Percentiles rank a stretch among this genome's conserved stretches.
Conservation (phyloP, 1,140 invertebrate genomes). For the Drosophila truncata region DNA sequence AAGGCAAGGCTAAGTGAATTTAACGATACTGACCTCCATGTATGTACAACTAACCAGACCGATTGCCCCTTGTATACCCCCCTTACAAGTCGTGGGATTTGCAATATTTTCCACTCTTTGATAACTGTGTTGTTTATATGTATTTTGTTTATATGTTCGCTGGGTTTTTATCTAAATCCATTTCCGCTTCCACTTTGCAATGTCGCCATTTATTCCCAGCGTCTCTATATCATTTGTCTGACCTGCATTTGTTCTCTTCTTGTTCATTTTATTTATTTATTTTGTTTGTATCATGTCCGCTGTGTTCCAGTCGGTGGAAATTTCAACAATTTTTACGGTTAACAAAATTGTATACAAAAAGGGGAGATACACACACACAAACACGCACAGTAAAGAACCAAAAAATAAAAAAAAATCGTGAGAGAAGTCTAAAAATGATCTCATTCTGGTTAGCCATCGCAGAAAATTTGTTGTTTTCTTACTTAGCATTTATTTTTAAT, state of each 20-base stretch:
- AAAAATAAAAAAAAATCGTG: too few species aligned
- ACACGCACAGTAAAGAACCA: constrained; percentile 8
- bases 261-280: neutral
- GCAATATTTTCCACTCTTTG: constrained; percentile 11
- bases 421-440: constrained; percentile 43
- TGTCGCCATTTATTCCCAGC: constrained; percentile 25
- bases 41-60: constrained; percentile 22
- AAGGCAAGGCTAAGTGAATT: constrained; percentile 32
- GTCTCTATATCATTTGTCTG: constrained; percentile 27
- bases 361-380: neutral
- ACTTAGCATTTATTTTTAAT: constrained; percentile 10
- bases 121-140: constrained; percentile 24
- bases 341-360: constrained; percentile 50
- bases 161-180: constrained; percentile 30
- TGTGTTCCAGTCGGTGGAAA: constrained; percentile 39
- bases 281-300: constrained; percentile 26
- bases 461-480: constrained; percentile 24
- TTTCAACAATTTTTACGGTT: constrained; percentile 35
- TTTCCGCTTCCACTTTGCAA: constrained; percentile 28
- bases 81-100: constrained; percentile 11
- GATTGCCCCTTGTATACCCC: constrained; percentile 29
- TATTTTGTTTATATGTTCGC: neutral
- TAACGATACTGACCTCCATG: constrained; percentile 48
- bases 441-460: constrained; percentile 33
- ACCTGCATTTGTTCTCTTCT: constrained; percentile 30